Base-by-base conservation (phyloP, 2,797 vertebrate genomes). In the Poecile montanus region DNA sequence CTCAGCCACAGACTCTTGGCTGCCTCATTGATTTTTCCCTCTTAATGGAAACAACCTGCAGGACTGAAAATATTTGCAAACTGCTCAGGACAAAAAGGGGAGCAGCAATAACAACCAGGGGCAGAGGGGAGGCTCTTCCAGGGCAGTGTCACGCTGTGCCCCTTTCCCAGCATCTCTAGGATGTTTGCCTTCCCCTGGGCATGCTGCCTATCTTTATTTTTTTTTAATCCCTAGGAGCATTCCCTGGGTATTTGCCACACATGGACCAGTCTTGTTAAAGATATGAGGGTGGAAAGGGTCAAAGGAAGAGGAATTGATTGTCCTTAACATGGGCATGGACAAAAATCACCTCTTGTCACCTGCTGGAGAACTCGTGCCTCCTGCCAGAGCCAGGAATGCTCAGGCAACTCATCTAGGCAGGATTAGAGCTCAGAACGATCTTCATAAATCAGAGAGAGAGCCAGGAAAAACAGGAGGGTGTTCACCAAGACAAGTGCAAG, bases 21-120 rank as follows among this genome's bases (percentile, higher is more conserved):
- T 95, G 93, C 77, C 80, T 93, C 95, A 95, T 95, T 91, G 94
- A 95, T 95, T 96, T 96, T 93, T 91, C 45, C 68, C 85, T 93
- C 77, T 85, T 95, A 94, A 96, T 96, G 94, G 94, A 95, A 97
- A 95, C 94, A 95, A 97, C 91, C 91, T 88, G 93, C 96, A 92
- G 92, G 91, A 95, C 94, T 85, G 93, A 94, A 95, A 95, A 94
- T 94, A 95, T 95, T 95, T 96, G 94, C 94, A 95, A 96, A 92
- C 92, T 54, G 85, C 89, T 94, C 85, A 50, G 94, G 91, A 96
- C 96, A 95, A 79, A 90, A 86, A 93, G 93, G 87, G 93, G 89
- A 95, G 93, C 79, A 94, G 87, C 89, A 93, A 75, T 68, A 92
- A 83, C 62, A 83, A 75, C 51, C 51, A 34, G 32, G 65, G 82